These are phyloP conservation scores for Ladona fulva DNA, from an alignment of 1,140 invertebrate genomes.

Conservation along the genomic window DNA sequence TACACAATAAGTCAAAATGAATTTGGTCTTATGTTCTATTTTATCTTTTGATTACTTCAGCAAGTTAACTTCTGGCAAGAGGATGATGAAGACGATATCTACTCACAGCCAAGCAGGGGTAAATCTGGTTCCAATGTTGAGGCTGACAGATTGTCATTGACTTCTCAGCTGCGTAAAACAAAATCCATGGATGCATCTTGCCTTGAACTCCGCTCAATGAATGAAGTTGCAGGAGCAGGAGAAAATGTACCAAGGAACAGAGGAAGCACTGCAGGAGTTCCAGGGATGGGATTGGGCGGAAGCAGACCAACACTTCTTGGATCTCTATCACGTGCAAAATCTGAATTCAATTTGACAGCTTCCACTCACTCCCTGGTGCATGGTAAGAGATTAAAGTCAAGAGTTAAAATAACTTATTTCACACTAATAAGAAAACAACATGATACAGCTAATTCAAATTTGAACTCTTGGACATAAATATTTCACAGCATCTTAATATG, in stretches of 20 bases:
- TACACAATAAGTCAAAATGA: no score
- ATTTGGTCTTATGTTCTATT: no score
- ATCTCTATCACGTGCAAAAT: conserved; percentile 65
- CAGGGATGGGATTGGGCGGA: neutral
- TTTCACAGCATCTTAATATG: no score
- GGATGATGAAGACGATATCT: conserved; percentile 48
- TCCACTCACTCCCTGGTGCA: conserved; percentile 48
- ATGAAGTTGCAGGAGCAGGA: conserved; percentile 43
- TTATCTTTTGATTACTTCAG: neutral
- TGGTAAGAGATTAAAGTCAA: conserved; percentile 33
- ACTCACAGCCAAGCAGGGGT: conserved; percentile 49
- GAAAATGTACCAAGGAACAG: conserved; percentile 6
- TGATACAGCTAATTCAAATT: no score
- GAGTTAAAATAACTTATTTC: no score
- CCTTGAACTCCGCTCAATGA: conserved; percentile 63
- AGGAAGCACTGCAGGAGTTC: neutral
- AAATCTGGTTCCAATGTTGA: conserved; percentile 43
- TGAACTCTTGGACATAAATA: no score
- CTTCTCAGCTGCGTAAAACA: conserved; percentile 71
- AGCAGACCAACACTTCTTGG: neutral
- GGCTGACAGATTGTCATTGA: conserved; percentile 49
- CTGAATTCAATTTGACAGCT: conserved; percentile 72
- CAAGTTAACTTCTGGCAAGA: conserved; percentile 53
- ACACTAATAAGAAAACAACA: no score
- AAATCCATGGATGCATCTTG: conserved; percentile 81